These are phyloP conservation scores for Kryptopterus vitreolus DNA, from an alignment of 2,797 vertebrate genomes.

Conservation along the genomic window DNA sequence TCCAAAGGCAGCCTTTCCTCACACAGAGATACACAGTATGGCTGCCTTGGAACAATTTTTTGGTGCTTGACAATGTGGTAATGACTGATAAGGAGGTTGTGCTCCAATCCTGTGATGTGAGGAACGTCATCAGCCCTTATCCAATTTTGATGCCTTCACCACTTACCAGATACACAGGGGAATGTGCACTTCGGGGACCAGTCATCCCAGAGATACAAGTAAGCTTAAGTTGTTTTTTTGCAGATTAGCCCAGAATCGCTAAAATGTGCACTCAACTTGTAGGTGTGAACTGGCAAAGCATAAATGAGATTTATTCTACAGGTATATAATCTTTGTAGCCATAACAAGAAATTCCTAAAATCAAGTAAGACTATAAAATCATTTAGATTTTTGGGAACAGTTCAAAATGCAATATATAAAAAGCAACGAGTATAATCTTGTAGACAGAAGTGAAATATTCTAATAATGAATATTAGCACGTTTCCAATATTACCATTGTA, in stretches of 20 bases:
- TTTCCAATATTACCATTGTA: too few relatives aligned
- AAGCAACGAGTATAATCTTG: background rate
- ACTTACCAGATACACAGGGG: slow-evolving; percentile 86
- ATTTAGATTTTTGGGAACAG: background rate
- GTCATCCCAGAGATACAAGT: slow-evolving; percentile 94
- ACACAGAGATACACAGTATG: slow-evolving; percentile 87
- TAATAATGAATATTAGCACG: too few relatives aligned
- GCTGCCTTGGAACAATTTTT: slow-evolving; percentile 93
- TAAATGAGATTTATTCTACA: background rate
- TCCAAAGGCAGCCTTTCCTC: slow-evolving; percentile 92
- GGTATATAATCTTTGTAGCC: background rate
- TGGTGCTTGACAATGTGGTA: slow-evolving; percentile 89
- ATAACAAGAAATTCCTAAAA: background rate
- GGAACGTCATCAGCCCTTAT: slow-evolving; percentile 85
- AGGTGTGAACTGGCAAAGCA: too few relatives aligned
- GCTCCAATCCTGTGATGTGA: slow-evolving; percentile 81
- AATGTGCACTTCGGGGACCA: slow-evolving; percentile 86
- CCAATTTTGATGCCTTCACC: slow-evolving; percentile 91
- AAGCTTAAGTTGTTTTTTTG: background rate
- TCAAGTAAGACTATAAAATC: background rate
- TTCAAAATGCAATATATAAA: background rate
- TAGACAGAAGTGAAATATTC: background rate
- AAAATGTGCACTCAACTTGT: too few relatives aligned
- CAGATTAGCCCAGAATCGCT: background rate
- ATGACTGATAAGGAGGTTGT: slow-evolving; percentile 83